phyloP scores from a whole-genome alignment of 2,888 invertebrate species.

The Ormyrus nitidulus region DNA sequence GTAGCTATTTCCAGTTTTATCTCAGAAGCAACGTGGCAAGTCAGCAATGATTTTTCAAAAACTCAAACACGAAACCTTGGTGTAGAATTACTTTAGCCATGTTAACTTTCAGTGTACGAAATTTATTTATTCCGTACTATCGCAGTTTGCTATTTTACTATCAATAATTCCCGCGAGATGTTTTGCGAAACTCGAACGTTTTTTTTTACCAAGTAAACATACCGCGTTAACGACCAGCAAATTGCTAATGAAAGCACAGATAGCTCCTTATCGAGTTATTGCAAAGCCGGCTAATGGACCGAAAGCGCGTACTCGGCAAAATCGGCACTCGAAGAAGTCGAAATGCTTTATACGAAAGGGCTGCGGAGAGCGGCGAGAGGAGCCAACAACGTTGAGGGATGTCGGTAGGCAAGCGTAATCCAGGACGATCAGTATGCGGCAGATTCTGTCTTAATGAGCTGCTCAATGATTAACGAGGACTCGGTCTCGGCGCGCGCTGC shows the following conservation, averaged over 20 bases:
- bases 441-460: slow-evolving; percentile 77
- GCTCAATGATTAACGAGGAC: slow-evolving; percentile 76
- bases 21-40: too few relatives aligned
- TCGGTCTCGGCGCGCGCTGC: slow-evolving; percentile 64
- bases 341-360: slow-evolving; percentile 23
- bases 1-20: too few relatives aligned
- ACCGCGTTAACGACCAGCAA: background rate
- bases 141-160: too few relatives aligned
- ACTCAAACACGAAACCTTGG: too few relatives aligned
- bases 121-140: too few relatives aligned
- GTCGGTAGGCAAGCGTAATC: slow-evolving; percentile 63
- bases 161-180: too few relatives aligned
- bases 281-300: slow-evolving; percentile 17
- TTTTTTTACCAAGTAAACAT: too few relatives aligned
- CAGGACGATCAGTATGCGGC: slow-evolving; percentile 73
- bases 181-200: too few relatives aligned
- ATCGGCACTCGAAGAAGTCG: slow-evolving; percentile 43
- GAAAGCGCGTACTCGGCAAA: background rate
- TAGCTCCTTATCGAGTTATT: slow-evolving; percentile 1
- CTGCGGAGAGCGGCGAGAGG: background rate
- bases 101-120: too few relatives aligned
- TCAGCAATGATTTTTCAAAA: too few relatives aligned
- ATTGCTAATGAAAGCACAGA: background rate
- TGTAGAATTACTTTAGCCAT: too few relatives aligned
- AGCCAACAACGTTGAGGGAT: slow-evolving; percentile 47